Evolutionary conservation across 1,140 invertebrate genomes (phyloP), one percentile per base, ranked within the genome.

Genomic region (Drosophila guanche): DNA sequence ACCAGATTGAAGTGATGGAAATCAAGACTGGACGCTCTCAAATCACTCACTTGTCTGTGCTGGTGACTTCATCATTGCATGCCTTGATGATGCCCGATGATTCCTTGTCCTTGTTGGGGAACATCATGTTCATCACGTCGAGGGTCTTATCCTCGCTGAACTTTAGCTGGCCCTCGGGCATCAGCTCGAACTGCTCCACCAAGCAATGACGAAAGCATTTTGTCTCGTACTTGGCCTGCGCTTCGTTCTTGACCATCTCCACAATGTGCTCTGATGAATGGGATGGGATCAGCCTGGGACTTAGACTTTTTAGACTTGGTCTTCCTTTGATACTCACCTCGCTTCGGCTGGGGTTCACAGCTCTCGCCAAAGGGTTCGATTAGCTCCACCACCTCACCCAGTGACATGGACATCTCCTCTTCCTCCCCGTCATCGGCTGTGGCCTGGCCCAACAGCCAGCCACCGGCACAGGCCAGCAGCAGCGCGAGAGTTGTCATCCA

Each of bases 121-220:
- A 90, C 78, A 89, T 73, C 69, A 83, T 75, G 42, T 63, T 66
- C 62, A 90, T 69, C 67, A 83, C 73, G 3, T 86, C 78, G 2
- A 63, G 3, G 12, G 71, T 59, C 59, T 89, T 86, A 5, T 54
- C 56, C 50, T 60, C 80, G 23, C 73, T 56, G 45, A 74, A 79
- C 43, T 63, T 50, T 41, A 41, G 1, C 22, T 63, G 5, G 1
- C 46, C 62, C 25, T 58, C 57, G 37, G 47, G 23, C 69, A 90
- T 86, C 16, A 90, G 45, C 10, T 90, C 78, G 42, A 90, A 90
- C 46, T 83, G 80, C 2, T 67, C 37, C 70, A 90, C 57, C 67
- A 90, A 25, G 53, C 89, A 90, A 1, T 67, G 62, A 4, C 89
- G 67, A n/a, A 90, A 84, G 67, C 89, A 90, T 58, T 84, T 90